Evolutionary conservation across 2,888 invertebrate genomes (phyloP).

Genomic region (Cacoxenus indagator): DNA sequence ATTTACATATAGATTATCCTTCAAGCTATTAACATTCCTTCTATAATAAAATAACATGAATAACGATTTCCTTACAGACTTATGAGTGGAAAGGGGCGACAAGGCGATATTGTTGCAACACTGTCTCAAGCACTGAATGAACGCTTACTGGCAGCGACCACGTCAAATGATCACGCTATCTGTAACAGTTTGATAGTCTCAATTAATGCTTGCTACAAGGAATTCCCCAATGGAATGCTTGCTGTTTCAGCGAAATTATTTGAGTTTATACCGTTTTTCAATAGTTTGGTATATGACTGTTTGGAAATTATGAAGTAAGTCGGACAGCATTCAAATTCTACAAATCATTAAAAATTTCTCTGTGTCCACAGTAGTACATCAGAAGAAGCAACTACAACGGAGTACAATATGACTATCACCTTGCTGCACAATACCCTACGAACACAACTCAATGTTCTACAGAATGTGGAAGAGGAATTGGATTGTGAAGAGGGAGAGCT

Average conservation of each 20-base stretch:
- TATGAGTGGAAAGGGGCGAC: slow-evolving; percentile 40
- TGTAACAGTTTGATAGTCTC: slow-evolving; percentile 59
- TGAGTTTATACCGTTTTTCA: slow-evolving; percentile 55
- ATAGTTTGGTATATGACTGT: slow-evolving; percentile 54
- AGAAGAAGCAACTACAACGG: slow-evolving; percentile 54
- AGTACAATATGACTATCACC: slow-evolving; percentile 64
- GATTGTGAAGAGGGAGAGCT: slow-evolving; percentile 30
- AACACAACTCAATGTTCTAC: slow-evolving; percentile 67
- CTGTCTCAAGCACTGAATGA: slow-evolving; percentile 46
- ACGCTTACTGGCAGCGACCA: slow-evolving; percentile 38
- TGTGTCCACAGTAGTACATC: not conserved
- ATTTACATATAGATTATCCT: not conserved
- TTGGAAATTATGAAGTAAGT: slow-evolving; percentile 55
- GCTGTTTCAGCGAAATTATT: slow-evolving; percentile 46
- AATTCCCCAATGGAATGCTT: slow-evolving; percentile 65
- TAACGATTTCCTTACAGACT: slow-evolving; percentile 31
- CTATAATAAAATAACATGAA: not conserved
- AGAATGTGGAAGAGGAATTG: slow-evolving; percentile 68
- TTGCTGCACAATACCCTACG: slow-evolving; percentile 71
- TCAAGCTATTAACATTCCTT: not conserved
- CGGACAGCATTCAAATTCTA: not conserved
- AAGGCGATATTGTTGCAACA: slow-evolving; percentile 42
- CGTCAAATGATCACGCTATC: slow-evolving; percentile 37
- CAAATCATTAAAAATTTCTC: not conserved
- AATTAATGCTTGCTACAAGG: slow-evolving; percentile 64